Base-by-base conservation (phyloP, 2,113 vertebrate genomes). In the Neolamprologus tretocephalus region DNA sequence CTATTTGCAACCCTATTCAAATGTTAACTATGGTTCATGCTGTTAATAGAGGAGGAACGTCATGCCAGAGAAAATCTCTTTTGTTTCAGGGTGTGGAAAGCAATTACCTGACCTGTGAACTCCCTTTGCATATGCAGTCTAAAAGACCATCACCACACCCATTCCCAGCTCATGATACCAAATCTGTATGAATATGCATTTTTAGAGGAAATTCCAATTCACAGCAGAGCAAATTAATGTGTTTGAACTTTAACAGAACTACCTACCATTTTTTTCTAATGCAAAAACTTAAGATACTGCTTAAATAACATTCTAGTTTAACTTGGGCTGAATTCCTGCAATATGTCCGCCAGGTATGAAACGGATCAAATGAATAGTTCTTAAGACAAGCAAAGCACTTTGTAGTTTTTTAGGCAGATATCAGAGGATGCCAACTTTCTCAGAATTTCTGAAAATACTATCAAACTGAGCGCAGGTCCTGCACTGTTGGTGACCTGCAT, bases 401-500 rank as follows among this genome's bases (percentile, higher is more conserved):
- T 28, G 23, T 3, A 19, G 23, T 78, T 49, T 47, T 78, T 49
- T 75, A 47, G 40, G 40, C 14, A 75, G 68, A 28, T 28, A 26
- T 75, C 6, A n/a, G 71, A 31, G 9, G 71, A 78, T 49, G 71
- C 16, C 42, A 78, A 31, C 26, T 49, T 78, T 31, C 4, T 31
- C 26, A 13, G 26, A 78, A 31, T 13, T 31, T 49, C 71, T 5
- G 71, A 75, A 75, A 75, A 75, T 49, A 51, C 71, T 26, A 16
- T 49, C 71, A 78, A 19, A 49, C 23, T 49, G 23, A 78, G 23
- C 71, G 16, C 13, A 31, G 26, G 42, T 49, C 71, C 23, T 49
- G 16, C 87, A 89, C 73, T 81, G 49, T 16, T 83, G 71, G 31
- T 89, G 84, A 87, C 93, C 89, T 84, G 80, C 80, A 83, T 53